Conservation (phyloP, 1,140 invertebrate genomes). For the Chelonus insularis region DNA sequence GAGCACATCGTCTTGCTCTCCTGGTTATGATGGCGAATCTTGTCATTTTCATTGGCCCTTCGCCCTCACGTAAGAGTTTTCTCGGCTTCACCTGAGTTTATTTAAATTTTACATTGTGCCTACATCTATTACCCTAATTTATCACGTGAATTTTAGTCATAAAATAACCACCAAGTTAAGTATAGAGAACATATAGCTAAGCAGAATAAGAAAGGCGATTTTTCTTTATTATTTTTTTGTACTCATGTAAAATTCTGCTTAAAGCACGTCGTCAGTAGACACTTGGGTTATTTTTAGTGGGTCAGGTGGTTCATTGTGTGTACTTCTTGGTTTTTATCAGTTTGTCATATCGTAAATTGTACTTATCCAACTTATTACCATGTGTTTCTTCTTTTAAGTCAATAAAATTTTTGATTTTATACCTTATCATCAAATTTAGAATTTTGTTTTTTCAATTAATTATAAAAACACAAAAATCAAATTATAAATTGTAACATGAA, state of each 20-base stretch:
- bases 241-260: background rate
- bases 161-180: too few relatives aligned
- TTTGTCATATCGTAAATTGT: background rate
- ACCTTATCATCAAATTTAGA: too few relatives aligned
- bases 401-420: too few relatives aligned
- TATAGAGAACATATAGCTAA: too few relatives aligned
- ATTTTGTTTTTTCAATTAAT: too few relatives aligned
- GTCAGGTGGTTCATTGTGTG: constrained; percentile 25
- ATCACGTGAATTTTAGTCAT: too few relatives aligned
- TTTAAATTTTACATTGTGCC: constrained; percentile 25
- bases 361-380: too few relatives aligned
- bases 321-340: constrained; percentile 12
- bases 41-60: constrained; percentile 30
- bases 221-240: background rate
- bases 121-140: background rate
- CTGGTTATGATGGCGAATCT: constrained; percentile 38
- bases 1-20: constrained; percentile 39
- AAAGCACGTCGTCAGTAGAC: constrained; percentile 9
- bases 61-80: constrained; percentile 39
- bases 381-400: too few relatives aligned
- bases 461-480: too few relatives aligned
- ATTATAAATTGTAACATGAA: too few relatives aligned
- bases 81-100: constrained; percentile 51
- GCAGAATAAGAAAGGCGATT: too few relatives aligned
- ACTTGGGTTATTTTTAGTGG: constrained; percentile 29